These are phyloP conservation scores for Gandaritis pyraliata DNA, from an alignment of 2,888 invertebrate species.

Conservation along the genomic window DNA sequence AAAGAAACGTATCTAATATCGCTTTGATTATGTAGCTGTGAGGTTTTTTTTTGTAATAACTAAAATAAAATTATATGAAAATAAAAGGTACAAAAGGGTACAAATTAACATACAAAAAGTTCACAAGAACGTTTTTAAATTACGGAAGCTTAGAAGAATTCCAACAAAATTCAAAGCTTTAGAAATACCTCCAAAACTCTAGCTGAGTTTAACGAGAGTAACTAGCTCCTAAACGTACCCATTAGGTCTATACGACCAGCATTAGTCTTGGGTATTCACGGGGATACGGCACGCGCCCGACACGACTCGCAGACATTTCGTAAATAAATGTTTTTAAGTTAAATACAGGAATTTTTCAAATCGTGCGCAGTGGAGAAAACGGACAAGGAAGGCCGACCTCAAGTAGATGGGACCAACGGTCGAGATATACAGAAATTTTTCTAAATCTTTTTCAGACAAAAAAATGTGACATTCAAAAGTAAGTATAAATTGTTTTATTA, in stretches of 20 bases:
- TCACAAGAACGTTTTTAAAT: not conserved
- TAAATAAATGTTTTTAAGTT: constrained; percentile 13
- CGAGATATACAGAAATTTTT: too few relatives aligned
- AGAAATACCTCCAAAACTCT: constrained; percentile 28
- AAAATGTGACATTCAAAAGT: not conserved
- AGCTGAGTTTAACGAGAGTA: constrained; percentile 44
- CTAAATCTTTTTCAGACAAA: not conserved
- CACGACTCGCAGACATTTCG: constrained; percentile 11
- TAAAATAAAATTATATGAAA: too few relatives aligned
- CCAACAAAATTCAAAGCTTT: constrained; percentile 19
- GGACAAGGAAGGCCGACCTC: too few relatives aligned
- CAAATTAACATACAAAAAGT: not conserved
- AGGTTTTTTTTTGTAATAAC: too few relatives aligned
- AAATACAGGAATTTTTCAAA: constrained; percentile 15
- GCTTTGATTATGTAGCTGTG: too few relatives aligned
- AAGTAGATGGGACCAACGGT: too few relatives aligned
- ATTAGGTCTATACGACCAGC: constrained; percentile 54
- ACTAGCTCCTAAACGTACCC: constrained; percentile 54
- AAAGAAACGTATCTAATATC: too few relatives aligned
- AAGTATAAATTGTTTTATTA: too few relatives aligned
- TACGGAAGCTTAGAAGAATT: constrained; percentile 1
- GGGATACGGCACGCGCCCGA: constrained; percentile 51
- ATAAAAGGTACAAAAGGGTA: too few relatives aligned
- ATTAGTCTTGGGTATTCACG: constrained; percentile 52
- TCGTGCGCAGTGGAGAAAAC: too few relatives aligned